Evolutionary conservation across 1,140 invertebrate species (phyloP).

Genomic region (Vanessa atalanta): DNA sequence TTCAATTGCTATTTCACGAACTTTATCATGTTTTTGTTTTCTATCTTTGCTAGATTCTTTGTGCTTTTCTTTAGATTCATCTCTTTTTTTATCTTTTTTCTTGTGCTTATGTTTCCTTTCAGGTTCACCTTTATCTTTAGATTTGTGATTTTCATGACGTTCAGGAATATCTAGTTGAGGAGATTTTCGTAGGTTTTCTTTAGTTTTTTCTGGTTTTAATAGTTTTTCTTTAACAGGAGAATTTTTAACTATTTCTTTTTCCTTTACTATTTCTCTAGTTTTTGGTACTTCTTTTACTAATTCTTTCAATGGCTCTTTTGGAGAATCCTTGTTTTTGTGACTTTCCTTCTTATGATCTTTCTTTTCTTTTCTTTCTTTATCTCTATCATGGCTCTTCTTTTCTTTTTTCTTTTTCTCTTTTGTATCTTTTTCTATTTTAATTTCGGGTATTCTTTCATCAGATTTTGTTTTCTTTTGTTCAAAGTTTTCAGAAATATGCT

Average conservation of each 20-base stretch:
- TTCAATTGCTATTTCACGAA: slow-evolving; percentile 71
- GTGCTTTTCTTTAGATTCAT: slow-evolving; percentile 80
- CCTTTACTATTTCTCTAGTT: slow-evolving; percentile 71
- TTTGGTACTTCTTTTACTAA: slow-evolving; percentile 69
- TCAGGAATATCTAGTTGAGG: slow-evolving; percentile 65
- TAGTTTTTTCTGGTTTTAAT: slow-evolving; percentile 68
- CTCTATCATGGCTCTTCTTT: slow-evolving; percentile 78
- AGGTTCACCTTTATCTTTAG: slow-evolving; percentile 74
- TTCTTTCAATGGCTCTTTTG: slow-evolving; percentile 76
- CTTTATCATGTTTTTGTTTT: slow-evolving; percentile 83
- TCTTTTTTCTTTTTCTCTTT: slow-evolving; percentile 81
- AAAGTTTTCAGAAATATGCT: slow-evolving; percentile 69
- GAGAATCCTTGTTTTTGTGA: slow-evolving; percentile 76
- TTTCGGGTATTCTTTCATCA: slow-evolving; percentile 69
- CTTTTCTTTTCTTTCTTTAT: slow-evolving; percentile 80
- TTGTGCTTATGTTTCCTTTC: slow-evolving; percentile 80
- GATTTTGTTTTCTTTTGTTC: slow-evolving; percentile 73
- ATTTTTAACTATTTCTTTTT: slow-evolving; percentile 69
- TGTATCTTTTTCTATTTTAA: slow-evolving; percentile 66
- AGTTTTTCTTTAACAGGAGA: slow-evolving; percentile 72
- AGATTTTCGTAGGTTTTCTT: slow-evolving; percentile 76
- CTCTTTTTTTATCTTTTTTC: slow-evolving; percentile 80
- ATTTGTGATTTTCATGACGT: slow-evolving; percentile 68
- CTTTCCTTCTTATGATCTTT: slow-evolving; percentile 81
- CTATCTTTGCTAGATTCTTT: slow-evolving; percentile 82